Evolutionary conservation across 2,888 invertebrate species (phyloP), one percentile per base, ranked within the genome.

Genomic region (Erebia aethiops): DNA sequence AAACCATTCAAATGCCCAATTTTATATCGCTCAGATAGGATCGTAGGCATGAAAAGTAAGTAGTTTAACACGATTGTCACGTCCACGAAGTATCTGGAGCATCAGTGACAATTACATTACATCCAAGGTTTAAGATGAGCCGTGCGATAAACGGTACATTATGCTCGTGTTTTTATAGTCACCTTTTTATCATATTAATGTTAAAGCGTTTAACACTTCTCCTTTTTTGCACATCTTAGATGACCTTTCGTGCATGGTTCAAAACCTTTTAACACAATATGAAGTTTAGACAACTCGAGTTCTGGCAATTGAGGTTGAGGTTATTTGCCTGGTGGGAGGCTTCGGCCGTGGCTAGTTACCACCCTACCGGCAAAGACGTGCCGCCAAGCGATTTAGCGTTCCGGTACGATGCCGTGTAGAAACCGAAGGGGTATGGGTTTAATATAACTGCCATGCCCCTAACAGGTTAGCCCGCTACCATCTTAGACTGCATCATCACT

Each of bases 91-190:
- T 68, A 73, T 74, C 74, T 75, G 72, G 72, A 76, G 72, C 70
- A 73, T 75, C 72, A 77, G 76, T 74, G 76, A 71, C 75, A 73
- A 75, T 75, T 72, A 75, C 75, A 77, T 75, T 72, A 26, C 43
- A 75, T 76, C 74, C 74, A 77, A 78, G 76, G 76, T 61, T 68
- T 69, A 70, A 71, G 75, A 77, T 77, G 75, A 67, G 58, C 64
- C 76, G 74, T 75, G 74, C 72, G 77, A 77, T 78, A 77, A 73
- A 57, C 46, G 35, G 56, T n/a, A 46, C 56, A 61, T 60, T 46
- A 62, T n/a, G 49, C 62, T 63, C 67, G 64, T 64, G 69, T 67
- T 61, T 69, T 56, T 64, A 18, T 67, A 63, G 68, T 65, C 57
- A 51, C 56, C 18, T 74, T 67, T 69, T 61, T 46, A 46, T 46